Conservation (phyloP, 2,888 invertebrate species). For the Graphium colonna region DNA sequence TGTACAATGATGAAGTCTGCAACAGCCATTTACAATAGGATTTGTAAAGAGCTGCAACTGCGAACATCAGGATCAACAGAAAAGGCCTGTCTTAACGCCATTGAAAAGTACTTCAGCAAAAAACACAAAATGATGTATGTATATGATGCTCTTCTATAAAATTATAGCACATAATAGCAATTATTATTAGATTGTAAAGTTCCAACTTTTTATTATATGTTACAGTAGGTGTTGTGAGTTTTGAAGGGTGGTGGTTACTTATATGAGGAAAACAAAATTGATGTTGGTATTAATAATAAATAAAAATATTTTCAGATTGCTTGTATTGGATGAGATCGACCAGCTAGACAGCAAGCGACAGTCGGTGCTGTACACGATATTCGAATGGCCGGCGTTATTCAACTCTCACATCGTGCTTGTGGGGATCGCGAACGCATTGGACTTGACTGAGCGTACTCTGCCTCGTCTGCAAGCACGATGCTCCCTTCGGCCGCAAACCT, state of each 20-base stretch:
- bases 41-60: conserved; percentile 85
- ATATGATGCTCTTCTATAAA: no score
- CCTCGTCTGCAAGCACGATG: conserved; percentile 91
- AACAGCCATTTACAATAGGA: conserved; percentile 87
- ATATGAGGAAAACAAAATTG: no score
- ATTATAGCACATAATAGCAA: no score
- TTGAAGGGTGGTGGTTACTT: no score
- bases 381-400: conserved; percentile 92
- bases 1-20: conserved; percentile 95
- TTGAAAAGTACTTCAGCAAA: conserved; percentile 84
- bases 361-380: conserved; percentile 93
- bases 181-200: no score
- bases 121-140: conserved; percentile 87
- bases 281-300: no score
- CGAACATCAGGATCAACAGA: conserved; percentile 79
- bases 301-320: conserved; percentile 73
- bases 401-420: conserved; percentile 88
- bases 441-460: conserved; percentile 93
- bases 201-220: no score
- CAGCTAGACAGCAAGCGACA: conserved; percentile 92
- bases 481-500: conserved; percentile 85
- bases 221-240: no score
- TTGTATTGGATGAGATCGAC: conserved; percentile 97
- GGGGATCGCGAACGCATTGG: conserved; percentile 97
- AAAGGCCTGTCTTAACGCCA: conserved; percentile 82